Evolutionary conservation across 2,113 vertebrate genomes (phyloP).

Genomic region (Ictalurus punctatus): DNA sequence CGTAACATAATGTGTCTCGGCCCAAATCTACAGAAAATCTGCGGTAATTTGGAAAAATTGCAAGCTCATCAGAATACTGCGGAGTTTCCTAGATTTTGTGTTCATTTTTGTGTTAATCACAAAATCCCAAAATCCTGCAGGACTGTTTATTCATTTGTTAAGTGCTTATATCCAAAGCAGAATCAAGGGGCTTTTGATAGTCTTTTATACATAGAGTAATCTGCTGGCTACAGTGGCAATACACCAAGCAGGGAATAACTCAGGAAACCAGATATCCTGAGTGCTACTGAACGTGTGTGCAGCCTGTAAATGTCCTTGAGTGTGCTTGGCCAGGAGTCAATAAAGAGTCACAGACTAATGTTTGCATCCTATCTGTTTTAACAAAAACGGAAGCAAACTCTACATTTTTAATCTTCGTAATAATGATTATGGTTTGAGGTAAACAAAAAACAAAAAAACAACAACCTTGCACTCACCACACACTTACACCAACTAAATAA

Average conservation of each 20-base stretch:
- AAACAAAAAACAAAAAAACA: not conserved
- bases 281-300: constrained; percentile 20
- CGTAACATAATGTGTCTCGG: no score
- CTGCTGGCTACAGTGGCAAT: constrained; percentile 21
- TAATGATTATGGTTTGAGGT: not conserved
- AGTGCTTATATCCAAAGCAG: not conserved
- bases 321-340: constrained; percentile 1
- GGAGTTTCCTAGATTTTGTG: no score
- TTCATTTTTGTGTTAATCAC: no score
- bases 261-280: constrained; percentile 48
- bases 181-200: not conserved
- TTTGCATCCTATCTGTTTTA: not conserved
- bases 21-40: no score
- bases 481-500: not conserved
- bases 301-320: constrained; percentile 18
- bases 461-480: not conserved
- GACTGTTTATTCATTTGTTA: not conserved
- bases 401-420: constrained; percentile 25
- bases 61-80: no score
- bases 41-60: no score
- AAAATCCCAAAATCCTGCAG: no score
- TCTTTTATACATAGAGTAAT: constrained; percentile 2
- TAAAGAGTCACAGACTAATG: not conserved
- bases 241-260: constrained; percentile 6
- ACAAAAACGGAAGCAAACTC: not conserved